These are phyloP conservation scores for Ictalurus furcatus DNA, from an alignment of 2,113 vertebrate species.

Conservation along the genomic window DNA sequence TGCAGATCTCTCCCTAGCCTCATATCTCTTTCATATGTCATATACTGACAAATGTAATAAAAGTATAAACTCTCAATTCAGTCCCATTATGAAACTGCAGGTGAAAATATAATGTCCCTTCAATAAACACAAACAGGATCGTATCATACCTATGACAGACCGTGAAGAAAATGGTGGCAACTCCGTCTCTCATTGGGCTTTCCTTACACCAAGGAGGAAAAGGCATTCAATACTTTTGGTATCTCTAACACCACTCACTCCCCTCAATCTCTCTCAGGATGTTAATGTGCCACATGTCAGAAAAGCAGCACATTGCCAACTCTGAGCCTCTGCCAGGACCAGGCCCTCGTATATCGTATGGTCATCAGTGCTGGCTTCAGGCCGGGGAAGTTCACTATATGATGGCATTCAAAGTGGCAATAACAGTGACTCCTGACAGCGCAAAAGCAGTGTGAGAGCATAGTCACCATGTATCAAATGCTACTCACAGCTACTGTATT, in stretches of 20 bases:
- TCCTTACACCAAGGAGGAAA: neutral
- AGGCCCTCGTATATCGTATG: conserved; percentile 2
- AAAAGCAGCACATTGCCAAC: conserved; percentile 34
- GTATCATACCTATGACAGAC: neutral
- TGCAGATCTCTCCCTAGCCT: neutral
- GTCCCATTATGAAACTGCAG: neutral
- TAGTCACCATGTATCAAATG: neutral
- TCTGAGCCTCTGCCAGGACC: conserved; percentile 21
- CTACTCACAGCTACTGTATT: conserved; percentile 6
- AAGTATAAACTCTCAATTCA: conserved; percentile 9
- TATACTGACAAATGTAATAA: neutral
- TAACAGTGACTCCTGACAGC: conserved; percentile 34
- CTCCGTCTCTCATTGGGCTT: neutral
- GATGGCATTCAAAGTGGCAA: conserved; percentile 35
- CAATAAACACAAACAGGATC: neutral
- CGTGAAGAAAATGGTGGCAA: neutral
- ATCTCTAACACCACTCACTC: conserved; percentile 11
- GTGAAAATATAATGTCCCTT: neutral
- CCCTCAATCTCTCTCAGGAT: neutral
- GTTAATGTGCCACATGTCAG: conserved; percentile 29
- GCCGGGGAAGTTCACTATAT: conserved; percentile 38
- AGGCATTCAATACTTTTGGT: neutral
- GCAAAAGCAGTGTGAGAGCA: conserved; percentile 23
- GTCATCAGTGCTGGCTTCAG: conserved; percentile 36
- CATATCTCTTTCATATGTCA: neutral